These are phyloP conservation scores for Salarias fasciatus DNA, from an alignment of 2,797 vertebrate species.

Conservation along the genomic window DNA sequence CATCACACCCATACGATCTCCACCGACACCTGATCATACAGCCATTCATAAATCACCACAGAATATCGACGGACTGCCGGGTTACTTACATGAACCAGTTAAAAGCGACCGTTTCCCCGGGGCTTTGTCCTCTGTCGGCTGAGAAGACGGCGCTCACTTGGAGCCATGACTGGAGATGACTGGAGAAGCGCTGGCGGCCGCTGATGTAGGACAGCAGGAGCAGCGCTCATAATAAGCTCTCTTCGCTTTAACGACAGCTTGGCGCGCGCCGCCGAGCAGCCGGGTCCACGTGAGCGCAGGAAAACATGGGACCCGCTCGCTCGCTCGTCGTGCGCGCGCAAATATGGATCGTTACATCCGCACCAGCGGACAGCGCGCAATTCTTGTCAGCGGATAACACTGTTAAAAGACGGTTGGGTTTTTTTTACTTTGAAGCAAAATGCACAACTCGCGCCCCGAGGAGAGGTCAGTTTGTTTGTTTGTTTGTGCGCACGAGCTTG, in stretches of 20 bases:
- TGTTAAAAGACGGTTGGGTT: neutral
- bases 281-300: slow-evolving; percentile 58
- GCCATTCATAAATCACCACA: neutral
- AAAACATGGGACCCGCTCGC: slow-evolving; percentile 50
- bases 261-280: slow-evolving; percentile 33
- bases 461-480: neutral
- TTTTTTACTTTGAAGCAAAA: neutral
- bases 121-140: neutral
- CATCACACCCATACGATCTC: neutral
- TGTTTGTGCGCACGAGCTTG: neutral
- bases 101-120: neutral
- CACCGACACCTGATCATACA: neutral
- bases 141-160: slow-evolving; percentile 8
- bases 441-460: neutral
- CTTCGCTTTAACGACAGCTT: slow-evolving; percentile 54
- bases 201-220: slow-evolving; percentile 53
- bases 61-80: neutral
- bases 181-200: slow-evolving; percentile 36
- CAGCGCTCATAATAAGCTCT: slow-evolving; percentile 58
- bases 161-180: slow-evolving; percentile 46
- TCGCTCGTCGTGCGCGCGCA: slow-evolving; percentile 4
- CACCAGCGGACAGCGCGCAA: neutral
- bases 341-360: neutral
- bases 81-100: slow-evolving; percentile 36
- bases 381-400: neutral